Conservation (phyloP, 2,113 vertebrate genomes). For the Hiodon tergisus region DNA sequence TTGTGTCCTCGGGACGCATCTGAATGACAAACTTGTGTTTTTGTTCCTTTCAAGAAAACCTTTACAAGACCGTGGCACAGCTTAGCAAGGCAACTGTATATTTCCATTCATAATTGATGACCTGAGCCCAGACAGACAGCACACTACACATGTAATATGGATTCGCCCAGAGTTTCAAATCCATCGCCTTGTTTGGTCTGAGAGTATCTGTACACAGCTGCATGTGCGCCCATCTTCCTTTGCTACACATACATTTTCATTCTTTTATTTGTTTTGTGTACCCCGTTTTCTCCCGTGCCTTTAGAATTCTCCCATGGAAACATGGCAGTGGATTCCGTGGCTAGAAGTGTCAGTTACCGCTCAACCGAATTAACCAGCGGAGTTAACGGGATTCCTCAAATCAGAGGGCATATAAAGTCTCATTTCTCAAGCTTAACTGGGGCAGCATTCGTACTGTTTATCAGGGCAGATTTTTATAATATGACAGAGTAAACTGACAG, state of each 20-base stretch:
- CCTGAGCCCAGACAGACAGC: conserved; percentile 76
- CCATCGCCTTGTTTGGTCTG: conserved; percentile 55
- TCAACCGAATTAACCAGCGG: too few species aligned
- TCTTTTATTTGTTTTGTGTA: not conserved
- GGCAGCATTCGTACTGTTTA: not conserved
- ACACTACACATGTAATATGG: conserved; percentile 80
- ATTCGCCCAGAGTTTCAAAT: conserved; percentile 70
- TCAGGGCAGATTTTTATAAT: too few species aligned
- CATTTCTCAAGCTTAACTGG: not conserved
- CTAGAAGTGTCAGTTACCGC: too few species aligned
- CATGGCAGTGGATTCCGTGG: too few species aligned
- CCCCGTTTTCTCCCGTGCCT: too few species aligned
- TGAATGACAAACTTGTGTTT: conserved; percentile 73
- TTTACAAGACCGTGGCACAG: conserved; percentile 71
- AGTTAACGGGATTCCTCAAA: too few species aligned
- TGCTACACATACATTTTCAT: not conserved
- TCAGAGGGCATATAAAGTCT: too few species aligned
- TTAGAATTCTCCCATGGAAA: too few species aligned
- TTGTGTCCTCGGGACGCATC: conserved; percentile 51
- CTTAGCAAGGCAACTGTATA: conserved; percentile 74
- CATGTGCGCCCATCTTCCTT: not conserved
- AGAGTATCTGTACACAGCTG: conserved; percentile 50
- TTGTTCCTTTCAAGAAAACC: conserved; percentile 71
- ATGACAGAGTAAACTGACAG: not conserved
- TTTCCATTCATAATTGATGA: conserved; percentile 94